Percentiles rank a stretch among this genome's conserved stretches.
These are phyloP conservation scores for Chloromyia formosa DNA, from an alignment of 2,888 invertebrate species.

Conservation along the genomic window DNA sequence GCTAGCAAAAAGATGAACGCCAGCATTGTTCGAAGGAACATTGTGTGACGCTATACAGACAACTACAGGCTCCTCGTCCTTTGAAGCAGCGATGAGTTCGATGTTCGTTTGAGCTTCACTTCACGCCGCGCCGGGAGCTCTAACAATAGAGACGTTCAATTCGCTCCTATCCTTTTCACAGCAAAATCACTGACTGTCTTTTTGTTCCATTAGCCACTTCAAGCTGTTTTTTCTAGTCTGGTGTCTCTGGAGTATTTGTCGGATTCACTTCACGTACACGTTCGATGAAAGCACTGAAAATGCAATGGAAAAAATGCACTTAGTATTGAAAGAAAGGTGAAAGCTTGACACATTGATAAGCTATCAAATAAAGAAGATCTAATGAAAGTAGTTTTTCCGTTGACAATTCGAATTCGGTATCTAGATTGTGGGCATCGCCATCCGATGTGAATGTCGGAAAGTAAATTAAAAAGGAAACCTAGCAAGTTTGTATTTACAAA, in stretches of 20 bases:
- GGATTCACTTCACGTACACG: constrained; percentile 3
- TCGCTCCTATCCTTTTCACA: constrained; percentile 20
- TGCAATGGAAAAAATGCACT: constrained; percentile 21
- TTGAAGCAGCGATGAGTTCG: background rate
- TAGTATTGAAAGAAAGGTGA: background rate
- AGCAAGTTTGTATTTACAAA: no score
- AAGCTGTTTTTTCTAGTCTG: background rate
- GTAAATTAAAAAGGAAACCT: no score
- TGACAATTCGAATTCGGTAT: background rate
- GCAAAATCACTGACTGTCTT: constrained; percentile 22
- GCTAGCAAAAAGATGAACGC: constrained; percentile 34
- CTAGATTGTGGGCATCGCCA: background rate
- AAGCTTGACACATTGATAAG: constrained; percentile 1
- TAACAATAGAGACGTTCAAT: constrained; percentile 21
- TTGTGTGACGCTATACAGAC: background rate
- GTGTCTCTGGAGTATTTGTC: background rate
- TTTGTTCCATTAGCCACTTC: constrained; percentile 27
- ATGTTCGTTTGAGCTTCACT: constrained; percentile 12
- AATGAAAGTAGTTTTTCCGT: constrained; percentile 5
- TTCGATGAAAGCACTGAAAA: background rate
- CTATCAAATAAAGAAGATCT: background rate
- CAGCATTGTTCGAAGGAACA: constrained; percentile 37
- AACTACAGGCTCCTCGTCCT: background rate
- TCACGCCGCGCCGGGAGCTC: background rate
- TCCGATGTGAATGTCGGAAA: no score